These are phyloP conservation scores for Panagrolaimus sp. DNA, from an alignment of 1,140 invertebrate genomes.

Conservation along the genomic window DNA sequence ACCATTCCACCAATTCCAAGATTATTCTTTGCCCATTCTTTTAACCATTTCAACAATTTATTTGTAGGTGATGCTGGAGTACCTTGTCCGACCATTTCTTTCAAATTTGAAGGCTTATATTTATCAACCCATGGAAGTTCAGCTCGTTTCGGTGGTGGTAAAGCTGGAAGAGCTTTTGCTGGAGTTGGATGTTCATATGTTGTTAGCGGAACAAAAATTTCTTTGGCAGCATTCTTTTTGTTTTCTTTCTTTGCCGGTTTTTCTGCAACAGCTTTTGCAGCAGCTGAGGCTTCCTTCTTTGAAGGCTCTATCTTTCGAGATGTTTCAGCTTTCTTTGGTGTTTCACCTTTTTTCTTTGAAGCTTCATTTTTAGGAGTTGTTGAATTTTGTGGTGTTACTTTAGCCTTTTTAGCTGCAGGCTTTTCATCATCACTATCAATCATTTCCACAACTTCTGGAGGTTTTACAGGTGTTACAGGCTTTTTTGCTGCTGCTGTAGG, in stretches of 20 bases:
- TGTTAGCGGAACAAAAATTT: background rate
- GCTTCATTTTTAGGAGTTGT: too few species aligned
- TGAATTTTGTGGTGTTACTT: background rate
- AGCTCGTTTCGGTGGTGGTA: background rate
- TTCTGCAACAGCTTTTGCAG: too few species aligned
- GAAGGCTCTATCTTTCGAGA: too few species aligned
- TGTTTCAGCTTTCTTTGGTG: too few species aligned
- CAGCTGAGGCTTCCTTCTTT: background rate
- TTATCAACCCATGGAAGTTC: constrained; percentile 78
- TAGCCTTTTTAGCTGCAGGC: background rate
- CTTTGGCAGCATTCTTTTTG: background rate
- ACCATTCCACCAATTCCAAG: constrained; percentile 31
- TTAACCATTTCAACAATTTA: constrained; percentile 79
- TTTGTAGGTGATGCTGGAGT: constrained; percentile 83
- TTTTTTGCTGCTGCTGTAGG: background rate
- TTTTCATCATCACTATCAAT: background rate
- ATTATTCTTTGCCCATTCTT: constrained; percentile 68
- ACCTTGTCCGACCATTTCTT: constrained; percentile 84
- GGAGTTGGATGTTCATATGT: background rate
- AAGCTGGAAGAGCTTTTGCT: background rate
- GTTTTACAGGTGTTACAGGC: background rate
- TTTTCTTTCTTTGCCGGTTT: too few species aligned
- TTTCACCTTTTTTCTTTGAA: background rate
- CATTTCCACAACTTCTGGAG: background rate
- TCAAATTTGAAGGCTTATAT: constrained; percentile 79